These are phyloP conservation scores for Pituophis catenifer DNA, from an alignment of 2,113 vertebrate species.

Conservation along the genomic window DNA sequence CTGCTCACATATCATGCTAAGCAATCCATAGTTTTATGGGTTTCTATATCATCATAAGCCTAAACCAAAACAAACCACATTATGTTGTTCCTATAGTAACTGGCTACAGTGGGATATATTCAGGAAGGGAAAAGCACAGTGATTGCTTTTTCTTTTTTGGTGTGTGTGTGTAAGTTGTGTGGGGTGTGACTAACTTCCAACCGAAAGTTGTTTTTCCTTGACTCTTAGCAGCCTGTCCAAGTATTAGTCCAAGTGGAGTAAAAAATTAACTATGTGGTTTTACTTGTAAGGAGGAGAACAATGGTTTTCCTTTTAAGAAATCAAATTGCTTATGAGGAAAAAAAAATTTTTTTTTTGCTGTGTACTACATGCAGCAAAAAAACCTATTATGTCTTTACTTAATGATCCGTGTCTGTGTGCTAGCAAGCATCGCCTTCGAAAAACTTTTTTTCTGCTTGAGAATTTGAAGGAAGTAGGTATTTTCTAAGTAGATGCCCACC, in stretches of 20 bases:
- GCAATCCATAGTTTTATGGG: neutral
- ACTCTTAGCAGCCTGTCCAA: neutral
- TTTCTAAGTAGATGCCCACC: neutral
- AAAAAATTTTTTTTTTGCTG: no score
- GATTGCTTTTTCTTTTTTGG: neutral
- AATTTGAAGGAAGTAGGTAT: neutral
- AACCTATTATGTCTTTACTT: neutral
- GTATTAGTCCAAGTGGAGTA: neutral
- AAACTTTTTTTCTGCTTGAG: neutral
- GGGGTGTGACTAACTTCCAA: neutral
- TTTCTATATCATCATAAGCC: neutral
- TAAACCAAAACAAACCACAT: neutral
- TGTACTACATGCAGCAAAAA: neutral
- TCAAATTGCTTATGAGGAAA: neutral
- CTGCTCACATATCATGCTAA: neutral
- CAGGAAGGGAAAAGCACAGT: neutral
- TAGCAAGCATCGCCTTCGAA: neutral
- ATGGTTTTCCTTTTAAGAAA: neutral
- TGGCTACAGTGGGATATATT: neutral
- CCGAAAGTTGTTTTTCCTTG: neutral
- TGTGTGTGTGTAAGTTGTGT: neutral
- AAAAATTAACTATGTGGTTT: neutral
- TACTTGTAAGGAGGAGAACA: neutral
- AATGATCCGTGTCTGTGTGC: neutral
- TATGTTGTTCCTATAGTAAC: neutral